These are phyloP conservation scores for Stenodera caucasica DNA, from an alignment of 2,888 invertebrate species.

Conservation along the genomic window DNA sequence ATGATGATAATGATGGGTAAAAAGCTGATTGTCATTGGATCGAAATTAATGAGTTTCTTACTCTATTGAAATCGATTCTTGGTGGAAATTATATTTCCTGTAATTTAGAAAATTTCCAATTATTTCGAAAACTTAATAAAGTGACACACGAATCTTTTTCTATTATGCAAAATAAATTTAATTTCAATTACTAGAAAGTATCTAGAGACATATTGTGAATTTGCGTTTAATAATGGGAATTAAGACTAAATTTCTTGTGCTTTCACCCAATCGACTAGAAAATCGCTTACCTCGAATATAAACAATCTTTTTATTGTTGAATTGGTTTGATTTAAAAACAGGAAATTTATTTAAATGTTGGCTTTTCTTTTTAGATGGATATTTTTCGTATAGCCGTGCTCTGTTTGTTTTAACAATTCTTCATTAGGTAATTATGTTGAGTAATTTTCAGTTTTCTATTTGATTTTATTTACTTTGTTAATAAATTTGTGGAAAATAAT, in stretches of 20 bases:
- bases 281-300: background rate
- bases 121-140: too few species aligned
- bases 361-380: background rate
- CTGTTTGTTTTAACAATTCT: background rate
- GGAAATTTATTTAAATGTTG: background rate
- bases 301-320: too few species aligned
- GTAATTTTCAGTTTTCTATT: background rate
- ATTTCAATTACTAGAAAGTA: slow-evolving; percentile 3
- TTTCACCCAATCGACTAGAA: background rate
- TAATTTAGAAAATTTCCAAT: too few species aligned
- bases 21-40: background rate
- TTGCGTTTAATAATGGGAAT: background rate
- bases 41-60: background rate
- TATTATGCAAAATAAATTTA: background rate
- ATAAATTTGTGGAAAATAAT: too few species aligned
- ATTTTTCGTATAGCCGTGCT: background rate
- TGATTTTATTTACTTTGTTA: background rate
- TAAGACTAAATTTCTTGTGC: background rate
- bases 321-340: too few species aligned
- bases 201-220: background rate
- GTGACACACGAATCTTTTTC: background rate
- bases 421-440: background rate
- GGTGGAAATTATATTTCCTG: too few species aligned
- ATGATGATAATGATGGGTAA: background rate
- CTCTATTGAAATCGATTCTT: too few species aligned